Evolutionary conservation across 2,888 invertebrate genomes (phyloP).

Genomic region (Petrophora chlorosata): DNA sequence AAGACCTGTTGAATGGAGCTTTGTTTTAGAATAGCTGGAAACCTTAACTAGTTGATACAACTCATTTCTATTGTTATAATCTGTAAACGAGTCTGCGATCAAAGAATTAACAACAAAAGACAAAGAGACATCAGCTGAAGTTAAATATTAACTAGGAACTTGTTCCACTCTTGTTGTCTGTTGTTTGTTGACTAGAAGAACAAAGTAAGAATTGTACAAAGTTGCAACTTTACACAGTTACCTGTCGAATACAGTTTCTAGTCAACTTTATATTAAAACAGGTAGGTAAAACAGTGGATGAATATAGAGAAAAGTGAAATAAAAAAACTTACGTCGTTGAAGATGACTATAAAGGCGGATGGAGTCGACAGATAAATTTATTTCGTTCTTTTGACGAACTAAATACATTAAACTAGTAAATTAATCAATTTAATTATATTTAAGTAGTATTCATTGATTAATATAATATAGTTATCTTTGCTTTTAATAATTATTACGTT

Average conservation of each 20-base stretch:
- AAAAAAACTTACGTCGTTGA: too few species aligned
- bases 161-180: slow-evolving; percentile 1
- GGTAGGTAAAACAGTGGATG: too few species aligned
- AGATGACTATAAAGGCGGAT: too few species aligned
- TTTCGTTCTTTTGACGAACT: too few species aligned
- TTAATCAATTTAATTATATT: too few species aligned
- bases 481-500: too few species aligned
- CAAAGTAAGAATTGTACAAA: background rate
- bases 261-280: too few species aligned
- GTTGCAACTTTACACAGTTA: background rate
- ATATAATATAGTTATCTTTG: too few species aligned
- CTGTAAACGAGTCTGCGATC: slow-evolving; percentile 24
- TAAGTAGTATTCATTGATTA: too few species aligned
- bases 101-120: slow-evolving; percentile 23
- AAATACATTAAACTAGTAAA: too few species aligned
- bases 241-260: background rate
- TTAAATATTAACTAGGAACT: slow-evolving; percentile 13
- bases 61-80: slow-evolving; percentile 33
- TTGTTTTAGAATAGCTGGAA: slow-evolving; percentile 37
- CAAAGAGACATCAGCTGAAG: slow-evolving; percentile 5
- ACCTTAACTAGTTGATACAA: slow-evolving; percentile 28
- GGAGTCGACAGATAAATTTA: too few species aligned
- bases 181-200: background rate
- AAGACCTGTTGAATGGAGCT: slow-evolving; percentile 47
- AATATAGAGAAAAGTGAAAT: too few species aligned